Percentiles rank a stretch among this genome's conserved stretches.
These are phyloP conservation scores for Bradypodion ventrale DNA, from an alignment of 2,797 vertebrate genomes.

Conservation along the genomic window DNA sequence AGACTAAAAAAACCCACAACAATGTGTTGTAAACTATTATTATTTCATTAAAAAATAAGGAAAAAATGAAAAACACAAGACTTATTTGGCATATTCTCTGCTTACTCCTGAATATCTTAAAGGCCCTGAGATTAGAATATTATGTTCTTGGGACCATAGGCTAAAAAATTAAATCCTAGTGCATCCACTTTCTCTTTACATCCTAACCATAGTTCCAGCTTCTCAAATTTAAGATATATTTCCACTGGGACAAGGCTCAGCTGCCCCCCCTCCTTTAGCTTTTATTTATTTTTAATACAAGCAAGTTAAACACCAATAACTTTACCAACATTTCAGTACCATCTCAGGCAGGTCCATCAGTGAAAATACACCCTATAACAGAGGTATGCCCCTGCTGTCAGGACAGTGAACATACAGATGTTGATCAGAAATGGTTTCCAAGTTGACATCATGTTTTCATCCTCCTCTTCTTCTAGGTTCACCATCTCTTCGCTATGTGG, in stretches of 20 bases:
- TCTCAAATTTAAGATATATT: conserved; percentile 60
- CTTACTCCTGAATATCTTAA: conserved; percentile 84
- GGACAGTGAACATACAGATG: conserved; percentile 87
- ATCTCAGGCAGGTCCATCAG: conserved; percentile 73
- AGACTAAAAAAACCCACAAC: conserved; percentile 81
- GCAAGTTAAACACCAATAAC: conserved; percentile 38
- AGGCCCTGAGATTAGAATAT: conserved; percentile 84
- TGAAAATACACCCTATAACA: conserved; percentile 95
- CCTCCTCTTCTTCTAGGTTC: conserved; percentile 64
- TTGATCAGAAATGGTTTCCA: conserved; percentile 90
- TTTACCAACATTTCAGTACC: conserved; percentile 34
- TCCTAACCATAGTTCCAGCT: conserved; percentile 76
- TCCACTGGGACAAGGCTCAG: conserved; percentile 65
- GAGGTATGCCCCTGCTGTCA: conserved; percentile 89
- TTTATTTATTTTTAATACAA: conserved; percentile 37
- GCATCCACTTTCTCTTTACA: conserved; percentile 73
- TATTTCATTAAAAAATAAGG: conserved; percentile 53
- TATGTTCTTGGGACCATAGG: conserved; percentile 79
- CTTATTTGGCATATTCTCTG: conserved; percentile 84
- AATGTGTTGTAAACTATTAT: conserved; percentile 80
- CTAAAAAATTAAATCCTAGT: conserved; percentile 75
- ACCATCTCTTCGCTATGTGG: conserved; percentile 59
- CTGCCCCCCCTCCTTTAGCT: conserved; percentile 35
- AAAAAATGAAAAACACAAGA: conserved; percentile 56
- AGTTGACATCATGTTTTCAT: conserved; percentile 66